Base-by-base conservation (phyloP, 2,797 vertebrate species). In the Rhinatrema bivittatum region DNA sequence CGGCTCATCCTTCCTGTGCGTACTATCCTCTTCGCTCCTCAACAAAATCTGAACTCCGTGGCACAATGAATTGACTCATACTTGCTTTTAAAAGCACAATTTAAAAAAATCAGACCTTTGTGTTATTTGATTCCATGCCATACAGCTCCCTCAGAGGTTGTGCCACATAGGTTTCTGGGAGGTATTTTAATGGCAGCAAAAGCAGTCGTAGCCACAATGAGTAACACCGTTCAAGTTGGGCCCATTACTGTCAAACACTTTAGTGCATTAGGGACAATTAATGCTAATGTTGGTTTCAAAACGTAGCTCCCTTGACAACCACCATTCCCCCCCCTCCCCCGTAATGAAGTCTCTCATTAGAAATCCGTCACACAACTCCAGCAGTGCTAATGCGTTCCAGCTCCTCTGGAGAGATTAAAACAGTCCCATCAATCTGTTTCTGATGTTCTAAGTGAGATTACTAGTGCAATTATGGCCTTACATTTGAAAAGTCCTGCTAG, bases 231-330 rank as follows among this genome's bases (percentile, higher is more conserved):
- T 36, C 42, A 51, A 60, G 46, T 71, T 75, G 52, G 68, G 67
- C 62, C 72, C 63, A 76, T 78, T 76, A 73, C 50, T 76, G 70
- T 64, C 60, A 71, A 72, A 67, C 76, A 59, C 41, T 45, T 60
- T 48, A 51, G 49, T 67, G 52, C 71, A 78, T 78, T 75, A 77
- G 65, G 50, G 62, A 65, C 62, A 72, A 79, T 80, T 81, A 80
- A 81, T 65, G 59, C 42, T 74, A 78, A 78, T 68, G 61, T 69
- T 59, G 62, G 62, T 37, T 52, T 75, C 66, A 32, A 62, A 42
- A 56, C 49, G 30, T 32, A 62, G 45, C 22, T 66, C 39, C 53
- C 42, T 42, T 53, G 54, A 60, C 39, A 74, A 59, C 36, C n/a
- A n/a, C n/a, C n/a, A n/a, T n/a, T n/a, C n/a, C n/a, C n/a, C n/a